Base-by-base conservation (phyloP, 2,113 vertebrate genomes). In the Amia ocellicauda region DNA sequence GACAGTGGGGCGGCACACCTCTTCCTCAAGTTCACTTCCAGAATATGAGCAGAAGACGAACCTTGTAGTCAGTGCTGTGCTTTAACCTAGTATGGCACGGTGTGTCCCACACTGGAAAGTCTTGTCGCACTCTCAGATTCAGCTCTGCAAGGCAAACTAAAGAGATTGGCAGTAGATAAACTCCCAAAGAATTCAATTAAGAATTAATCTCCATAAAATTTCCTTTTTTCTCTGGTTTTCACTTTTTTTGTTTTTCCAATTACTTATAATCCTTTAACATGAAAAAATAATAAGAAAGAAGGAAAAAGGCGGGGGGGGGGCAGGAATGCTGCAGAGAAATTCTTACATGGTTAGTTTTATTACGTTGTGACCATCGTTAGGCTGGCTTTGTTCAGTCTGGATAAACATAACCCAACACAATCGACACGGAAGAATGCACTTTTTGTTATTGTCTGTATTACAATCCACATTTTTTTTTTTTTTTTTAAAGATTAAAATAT, bases 331-430 rank as follows among this genome's bases (percentile, higher is more conserved):
- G 60, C 1, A 23, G 60, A 74, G 62, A 74, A 73, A 64, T 74
- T n/a, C n/a, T n/a, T n/a, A 78, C 78, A 67, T 62, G 72, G 41
- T 60, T 59, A 57, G 50, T 52, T 61, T 67, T 69, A 56, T 72
- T 64, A 62, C 77, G 71, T 72, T 75, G 72, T 76, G 71, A 63
- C 62, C 63, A 60, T 64, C 59, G 70, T 78, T 68, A 69, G 23
- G 24, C 28, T 70, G 68, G 58, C 69, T 58, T 47, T 57, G 67
- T 23, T 72, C 28, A 60, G 14, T 75, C 71, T 69, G 63, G 68
- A 66, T 56, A 66, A 68, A 68, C 40, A 62, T 53, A 47, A 19
- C 62, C n/a, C n/a, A n/a, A n/a, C n/a, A n/a, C n/a, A n/a, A n/a
- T n/a, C n/a, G n/a, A n/a, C n/a, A n/a, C n/a, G n/a, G n/a, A n/a